Evolutionary conservation across 37 sponge, comb jelly and placozoan genomes (phyloP), one percentile per base, ranked within the genome.

Genomic region (Crambe crambe): DNA sequence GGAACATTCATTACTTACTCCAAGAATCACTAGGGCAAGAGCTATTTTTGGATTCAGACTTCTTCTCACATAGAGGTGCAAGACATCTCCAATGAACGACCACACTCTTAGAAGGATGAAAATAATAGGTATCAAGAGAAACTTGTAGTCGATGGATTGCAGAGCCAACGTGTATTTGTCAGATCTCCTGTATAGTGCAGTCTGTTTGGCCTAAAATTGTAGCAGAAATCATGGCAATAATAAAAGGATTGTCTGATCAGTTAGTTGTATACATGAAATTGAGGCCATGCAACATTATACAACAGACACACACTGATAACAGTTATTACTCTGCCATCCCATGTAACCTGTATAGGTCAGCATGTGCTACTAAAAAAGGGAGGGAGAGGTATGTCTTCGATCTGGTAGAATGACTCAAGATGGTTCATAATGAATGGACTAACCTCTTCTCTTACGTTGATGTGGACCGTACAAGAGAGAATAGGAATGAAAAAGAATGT

Each of bases 21-120:
- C 42, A 2, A 77, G 77, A 26, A 77, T 62, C 27, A 64, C 60
- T 29, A 77, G 62, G 26, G 62, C 26, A 2, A 17, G 3, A 26
- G 42, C 2, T 10, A 37, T 25, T 15, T 10, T 21, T 15, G 31
- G 21, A 23, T 42, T 57, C 17, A 76, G 38, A 68, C 2, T 2
- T 8, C 23, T 35, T 5, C 60, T 42, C 22, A 21, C 21, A 26
- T 69, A 80, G 27, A 73, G 62, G 42, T 42, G 32, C 35, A 72
- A 34, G 0, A 86, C 44, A 6, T 47, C 87, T 0, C 54, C 67
- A 25, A 82, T 8, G 44, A 82, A 61, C 29, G 77, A 80, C 91
- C 91, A 91, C 9, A 91, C 60, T 41, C 91, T 61, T 21, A 91
- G 81, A 12, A 82, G 39, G 10, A 91, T 78, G 83, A 91, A 91